These are phyloP conservation scores for Pogonus chalceus DNA, from an alignment of 1,140 invertebrate species.

Conservation along the genomic window DNA sequence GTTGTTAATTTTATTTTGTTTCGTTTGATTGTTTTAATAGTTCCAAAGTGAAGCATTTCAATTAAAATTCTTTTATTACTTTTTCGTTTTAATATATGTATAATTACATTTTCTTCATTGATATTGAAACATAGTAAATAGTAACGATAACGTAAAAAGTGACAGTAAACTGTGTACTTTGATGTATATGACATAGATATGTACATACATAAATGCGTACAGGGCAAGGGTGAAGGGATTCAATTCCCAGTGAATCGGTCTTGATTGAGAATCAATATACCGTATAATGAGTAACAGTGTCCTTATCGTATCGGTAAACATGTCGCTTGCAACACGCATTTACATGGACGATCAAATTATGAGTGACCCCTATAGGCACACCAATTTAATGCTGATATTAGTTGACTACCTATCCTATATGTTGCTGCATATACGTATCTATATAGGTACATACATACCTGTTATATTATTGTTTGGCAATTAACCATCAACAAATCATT, in stretches of 20 bases:
- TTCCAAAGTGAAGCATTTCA: too few species aligned
- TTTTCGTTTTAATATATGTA: too few species aligned
- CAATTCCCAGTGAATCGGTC: background rate
- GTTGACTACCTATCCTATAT: too few species aligned
- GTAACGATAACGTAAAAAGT: background rate
- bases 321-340: background rate
- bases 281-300: background rate
- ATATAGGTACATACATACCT: background rate
- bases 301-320: background rate
- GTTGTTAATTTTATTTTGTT: too few species aligned
- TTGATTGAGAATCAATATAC: slow-evolving; percentile 4
- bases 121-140: background rate
- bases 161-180: background rate
- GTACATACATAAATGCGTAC: background rate
- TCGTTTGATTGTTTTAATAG: too few species aligned
- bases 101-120: too few species aligned
- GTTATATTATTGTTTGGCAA: background rate
- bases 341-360: background rate
- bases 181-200: background rate
- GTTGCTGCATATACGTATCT: background rate
- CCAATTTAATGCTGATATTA: too few species aligned
- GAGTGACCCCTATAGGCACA: too few species aligned
- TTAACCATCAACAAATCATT: too few species aligned
- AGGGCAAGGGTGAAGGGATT: background rate
- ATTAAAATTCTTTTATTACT: too few species aligned